A percentile compares a stretch with the other conserved stretches of the same genome.
phyloP scores from a whole-genome alignment of 2,113 vertebrate species.

The Boleophthalmus pectinirostris region DNA sequence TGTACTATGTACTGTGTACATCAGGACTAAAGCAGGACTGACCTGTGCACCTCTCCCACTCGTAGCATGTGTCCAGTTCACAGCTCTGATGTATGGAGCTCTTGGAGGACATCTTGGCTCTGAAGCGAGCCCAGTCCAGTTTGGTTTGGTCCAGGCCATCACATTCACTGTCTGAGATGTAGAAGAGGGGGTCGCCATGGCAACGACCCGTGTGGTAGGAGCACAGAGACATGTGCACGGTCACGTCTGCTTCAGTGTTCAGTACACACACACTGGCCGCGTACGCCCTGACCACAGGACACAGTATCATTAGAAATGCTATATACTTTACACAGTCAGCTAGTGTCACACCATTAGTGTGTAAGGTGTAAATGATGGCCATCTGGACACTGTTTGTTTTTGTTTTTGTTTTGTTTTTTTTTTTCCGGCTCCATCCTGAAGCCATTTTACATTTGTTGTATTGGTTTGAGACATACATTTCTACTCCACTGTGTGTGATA shows the following conservation, averaged over 20 bases:
- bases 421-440: no score
- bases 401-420: no score
- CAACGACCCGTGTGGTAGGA: constrained; percentile 81
- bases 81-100: constrained; percentile 82
- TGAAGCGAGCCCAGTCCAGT: constrained; percentile 83
- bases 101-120: constrained; percentile 73
- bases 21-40: constrained; percentile 17
- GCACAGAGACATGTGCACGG: constrained; percentile 81
- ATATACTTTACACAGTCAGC: no score
- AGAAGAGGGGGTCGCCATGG: constrained; percentile 79
- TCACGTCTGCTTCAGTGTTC: constrained; percentile 60
- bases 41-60: constrained; percentile 92
- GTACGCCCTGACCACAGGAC: constrained; percentile 65
- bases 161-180: constrained; percentile 79
- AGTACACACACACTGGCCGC: constrained; percentile 81
- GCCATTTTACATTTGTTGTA: no score
- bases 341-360: no score
- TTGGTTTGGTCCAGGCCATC: constrained; percentile 22
- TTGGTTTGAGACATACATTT: no score
- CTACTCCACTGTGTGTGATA: no score
- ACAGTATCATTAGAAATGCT: neutral
- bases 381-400: no score
- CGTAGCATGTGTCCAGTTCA: constrained; percentile 85
- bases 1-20: neutral
- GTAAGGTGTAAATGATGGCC: no score